Evolutionary conservation across 2,888 invertebrate species (phyloP).

Genomic region (Lasioglossum marginatum): DNA sequence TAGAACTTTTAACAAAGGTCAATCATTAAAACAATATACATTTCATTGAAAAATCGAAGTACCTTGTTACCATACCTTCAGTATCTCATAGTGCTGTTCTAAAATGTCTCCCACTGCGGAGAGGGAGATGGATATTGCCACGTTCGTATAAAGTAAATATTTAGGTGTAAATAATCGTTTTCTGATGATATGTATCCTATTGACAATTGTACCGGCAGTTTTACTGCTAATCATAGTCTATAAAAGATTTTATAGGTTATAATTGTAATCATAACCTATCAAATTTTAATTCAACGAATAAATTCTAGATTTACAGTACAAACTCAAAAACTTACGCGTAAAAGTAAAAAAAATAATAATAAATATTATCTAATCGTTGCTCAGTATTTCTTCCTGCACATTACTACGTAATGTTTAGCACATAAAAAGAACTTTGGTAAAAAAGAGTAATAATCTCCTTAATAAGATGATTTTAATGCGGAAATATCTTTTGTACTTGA

Average conservation of each 20-base stretch:
- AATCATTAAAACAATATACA: neutral
- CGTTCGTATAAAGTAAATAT: slow-evolving; percentile 92
- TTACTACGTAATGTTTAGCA: neutral
- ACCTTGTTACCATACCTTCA: slow-evolving; percentile 77
- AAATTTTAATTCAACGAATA: neutral
- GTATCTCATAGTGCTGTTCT: slow-evolving; percentile 92
- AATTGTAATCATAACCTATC: neutral
- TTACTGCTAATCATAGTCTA: slow-evolving; percentile 72
- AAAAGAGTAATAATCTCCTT: neutral
- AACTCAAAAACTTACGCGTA: slow-evolving; percentile 20
- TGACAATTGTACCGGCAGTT: slow-evolving; percentile 61
- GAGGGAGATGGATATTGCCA: slow-evolving; percentile 90
- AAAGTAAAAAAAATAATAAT: neutral
- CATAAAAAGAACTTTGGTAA: neutral
- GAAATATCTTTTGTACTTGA: neutral
- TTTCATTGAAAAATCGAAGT: neutral
- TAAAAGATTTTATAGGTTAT: slow-evolving; percentile 24
- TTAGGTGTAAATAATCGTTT: slow-evolving; percentile 83
- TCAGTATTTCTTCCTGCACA: neutral
- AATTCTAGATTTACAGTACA: neutral
- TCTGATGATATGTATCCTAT: slow-evolving; percentile 65
- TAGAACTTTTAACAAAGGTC: neutral
- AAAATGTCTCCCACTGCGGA: slow-evolving; percentile 92
- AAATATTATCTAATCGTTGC: neutral
- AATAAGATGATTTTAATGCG: neutral